Evolutionary conservation across 2,797 vertebrate genomes (phyloP).

Genomic region (Syndactyla subalaris): DNA sequence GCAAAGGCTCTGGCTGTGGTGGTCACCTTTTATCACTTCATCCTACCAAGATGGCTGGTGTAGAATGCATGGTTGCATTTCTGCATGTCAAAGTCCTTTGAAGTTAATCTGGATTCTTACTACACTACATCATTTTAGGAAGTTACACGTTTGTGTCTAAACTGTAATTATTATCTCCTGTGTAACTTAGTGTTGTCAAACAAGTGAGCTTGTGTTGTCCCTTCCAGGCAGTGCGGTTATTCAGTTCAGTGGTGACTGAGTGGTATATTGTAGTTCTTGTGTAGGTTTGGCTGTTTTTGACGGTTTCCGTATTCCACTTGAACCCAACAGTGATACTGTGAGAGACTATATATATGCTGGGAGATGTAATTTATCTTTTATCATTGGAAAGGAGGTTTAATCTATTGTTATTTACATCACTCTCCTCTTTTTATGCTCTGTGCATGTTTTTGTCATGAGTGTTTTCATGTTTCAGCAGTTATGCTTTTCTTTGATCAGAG

Average conservation of each 20-base stretch:
- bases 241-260: not conserved
- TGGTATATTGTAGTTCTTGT: not conserved
- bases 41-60: not conserved
- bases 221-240: not conserved
- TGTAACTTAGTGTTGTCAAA: not conserved
- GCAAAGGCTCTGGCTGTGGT: not conserved
- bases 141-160: not conserved
- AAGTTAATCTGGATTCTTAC: not conserved
- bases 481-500: not conserved
- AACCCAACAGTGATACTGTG: not conserved
- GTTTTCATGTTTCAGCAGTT: not conserved
- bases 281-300: not conserved
- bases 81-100: not conserved
- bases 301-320: not conserved
- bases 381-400: not conserved
- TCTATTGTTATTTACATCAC: not conserved
- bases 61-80: not conserved
- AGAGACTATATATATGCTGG: not conserved
- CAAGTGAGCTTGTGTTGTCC: not conserved
- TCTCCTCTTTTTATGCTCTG: not conserved
- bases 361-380: not conserved
- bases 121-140: not conserved
- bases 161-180: not conserved
- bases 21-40: accelerated
- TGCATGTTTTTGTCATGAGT: not conserved